Percentiles rank a stretch among this genome's conserved stretches.
These are phyloP conservation scores for Aporophyla nigra DNA, from an alignment of 2,888 invertebrate genomes.

Conservation along the genomic window DNA sequence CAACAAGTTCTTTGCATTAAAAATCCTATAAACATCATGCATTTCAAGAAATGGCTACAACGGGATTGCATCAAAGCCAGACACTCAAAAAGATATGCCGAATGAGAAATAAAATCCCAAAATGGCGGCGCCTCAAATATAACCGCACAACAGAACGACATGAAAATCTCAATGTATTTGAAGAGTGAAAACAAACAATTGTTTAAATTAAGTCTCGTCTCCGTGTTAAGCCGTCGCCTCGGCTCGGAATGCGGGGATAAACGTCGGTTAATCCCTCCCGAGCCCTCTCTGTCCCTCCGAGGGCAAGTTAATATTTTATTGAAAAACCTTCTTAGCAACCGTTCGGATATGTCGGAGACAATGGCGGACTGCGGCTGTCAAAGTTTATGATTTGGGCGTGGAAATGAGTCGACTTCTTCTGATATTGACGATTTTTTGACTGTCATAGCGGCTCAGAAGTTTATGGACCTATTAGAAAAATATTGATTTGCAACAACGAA, in stretches of 20 bases:
- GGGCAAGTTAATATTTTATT: slow-evolving; percentile 72
- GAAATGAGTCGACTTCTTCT: slow-evolving; percentile 2
- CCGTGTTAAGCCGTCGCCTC: slow-evolving; percentile 63
- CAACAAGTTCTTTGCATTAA: neutral
- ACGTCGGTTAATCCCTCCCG: slow-evolving; percentile 67
- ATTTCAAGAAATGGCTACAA: neutral
- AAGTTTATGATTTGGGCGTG: slow-evolving; percentile 40
- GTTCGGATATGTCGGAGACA: slow-evolving; percentile 65
- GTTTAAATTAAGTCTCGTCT: slow-evolving; percentile 66
- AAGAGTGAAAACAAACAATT: slow-evolving; percentile 68
- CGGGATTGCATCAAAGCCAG: neutral
- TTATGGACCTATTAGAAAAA: neutral
- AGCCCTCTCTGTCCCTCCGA: slow-evolving; percentile 64
- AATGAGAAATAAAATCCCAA: slow-evolving; percentile 26
- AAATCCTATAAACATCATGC: neutral
- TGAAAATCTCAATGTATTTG: slow-evolving; percentile 59
- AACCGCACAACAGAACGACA: slow-evolving; percentile 51
- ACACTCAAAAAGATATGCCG: neutral
- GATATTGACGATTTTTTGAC: neutral
- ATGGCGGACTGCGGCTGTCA: slow-evolving; percentile 54
- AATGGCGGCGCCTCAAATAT: slow-evolving; percentile 28
- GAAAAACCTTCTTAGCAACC: slow-evolving; percentile 69
- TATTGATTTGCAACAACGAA: neutral
- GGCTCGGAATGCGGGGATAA: slow-evolving; percentile 67
- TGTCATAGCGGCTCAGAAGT: neutral